phyloP scores from a whole-genome alignment of 2,888 invertebrate genomes.

The Synanthedon andrenaeformis region DNA sequence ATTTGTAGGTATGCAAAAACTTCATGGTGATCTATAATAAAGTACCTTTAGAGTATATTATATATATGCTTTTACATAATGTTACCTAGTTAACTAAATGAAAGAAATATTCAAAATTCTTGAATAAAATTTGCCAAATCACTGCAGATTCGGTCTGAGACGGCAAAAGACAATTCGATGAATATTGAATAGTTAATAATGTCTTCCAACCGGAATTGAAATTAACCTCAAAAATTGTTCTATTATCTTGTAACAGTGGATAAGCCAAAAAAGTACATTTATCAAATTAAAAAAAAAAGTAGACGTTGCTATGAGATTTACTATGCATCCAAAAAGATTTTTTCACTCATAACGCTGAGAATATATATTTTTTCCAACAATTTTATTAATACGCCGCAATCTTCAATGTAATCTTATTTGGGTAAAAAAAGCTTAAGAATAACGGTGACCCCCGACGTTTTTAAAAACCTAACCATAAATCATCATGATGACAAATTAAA shows the following conservation, averaged over 20 bases:
- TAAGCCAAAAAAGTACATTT: neutral
- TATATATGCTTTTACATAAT: too few species aligned
- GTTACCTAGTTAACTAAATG: slow-evolving; percentile 1
- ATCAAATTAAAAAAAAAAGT: too few species aligned
- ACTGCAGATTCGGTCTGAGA: slow-evolving; percentile 20
- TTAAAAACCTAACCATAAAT: neutral
- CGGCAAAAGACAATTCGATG: neutral
- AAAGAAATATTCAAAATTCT: slow-evolving; percentile 31
- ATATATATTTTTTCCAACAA: too few species aligned
- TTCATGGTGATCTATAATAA: too few species aligned
- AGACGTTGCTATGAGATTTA: too few species aligned
- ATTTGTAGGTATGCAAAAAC: too few species aligned
- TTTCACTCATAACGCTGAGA: too few species aligned
- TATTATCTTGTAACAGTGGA: neutral
- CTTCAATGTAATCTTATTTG: too few species aligned
- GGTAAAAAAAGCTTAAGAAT: too few species aligned
- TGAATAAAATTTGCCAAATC: slow-evolving; percentile 41
- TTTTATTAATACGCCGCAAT: too few species aligned
- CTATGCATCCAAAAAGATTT: too few species aligned
- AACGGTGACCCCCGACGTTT: neutral
- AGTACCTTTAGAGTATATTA: too few species aligned
- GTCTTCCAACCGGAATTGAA: neutral
- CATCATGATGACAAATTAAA: neutral
- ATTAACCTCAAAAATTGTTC: neutral
- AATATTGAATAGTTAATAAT: neutral